Conservation (phyloP, 2,797 vertebrate species). For the Rhodeus uyekii region DNA sequence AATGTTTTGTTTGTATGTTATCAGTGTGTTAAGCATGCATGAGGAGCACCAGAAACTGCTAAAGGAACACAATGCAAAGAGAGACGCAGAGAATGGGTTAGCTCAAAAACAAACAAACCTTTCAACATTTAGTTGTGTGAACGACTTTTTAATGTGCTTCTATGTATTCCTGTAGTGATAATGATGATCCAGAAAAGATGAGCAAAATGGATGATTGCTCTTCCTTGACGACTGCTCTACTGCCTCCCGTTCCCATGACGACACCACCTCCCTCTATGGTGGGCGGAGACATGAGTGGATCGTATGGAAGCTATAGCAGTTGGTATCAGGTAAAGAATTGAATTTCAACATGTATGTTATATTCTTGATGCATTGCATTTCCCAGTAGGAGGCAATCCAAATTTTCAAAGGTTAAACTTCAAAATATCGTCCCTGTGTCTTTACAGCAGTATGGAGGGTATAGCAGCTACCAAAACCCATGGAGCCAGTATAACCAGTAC, state of each 20-base stretch:
- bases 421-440: conserved; percentile 39
- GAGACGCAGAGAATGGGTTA: conserved; percentile 81
- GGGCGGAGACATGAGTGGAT: conserved; percentile 67
- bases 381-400: not conserved
- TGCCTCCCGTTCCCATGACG: conserved; percentile 72
- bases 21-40: conserved; percentile 80
- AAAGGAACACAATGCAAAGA: conserved; percentile 74
- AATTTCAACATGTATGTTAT: not conserved
- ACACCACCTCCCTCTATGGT: conserved; percentile 73
- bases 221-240: conserved; percentile 55
- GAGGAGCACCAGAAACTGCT: conserved; percentile 85
- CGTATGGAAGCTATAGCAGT: conserved; percentile 74
- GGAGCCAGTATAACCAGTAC: conserved; percentile 84
- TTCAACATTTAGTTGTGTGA: not conserved
- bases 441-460: conserved; percentile 77
- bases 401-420: not conserved
- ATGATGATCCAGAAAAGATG: conserved; percentile 73
- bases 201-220: conserved; percentile 72
- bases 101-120: conserved; percentile 18
- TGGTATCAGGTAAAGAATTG: conserved; percentile 80
- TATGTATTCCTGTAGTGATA: conserved; percentile 59
- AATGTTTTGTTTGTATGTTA: not conserved
- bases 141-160: not conserved
- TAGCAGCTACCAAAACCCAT: conserved; percentile 77
- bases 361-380: not conserved